Conservation (phyloP, 2,797 vertebrate species). For the Typhlichthys subterraneus region DNA sequence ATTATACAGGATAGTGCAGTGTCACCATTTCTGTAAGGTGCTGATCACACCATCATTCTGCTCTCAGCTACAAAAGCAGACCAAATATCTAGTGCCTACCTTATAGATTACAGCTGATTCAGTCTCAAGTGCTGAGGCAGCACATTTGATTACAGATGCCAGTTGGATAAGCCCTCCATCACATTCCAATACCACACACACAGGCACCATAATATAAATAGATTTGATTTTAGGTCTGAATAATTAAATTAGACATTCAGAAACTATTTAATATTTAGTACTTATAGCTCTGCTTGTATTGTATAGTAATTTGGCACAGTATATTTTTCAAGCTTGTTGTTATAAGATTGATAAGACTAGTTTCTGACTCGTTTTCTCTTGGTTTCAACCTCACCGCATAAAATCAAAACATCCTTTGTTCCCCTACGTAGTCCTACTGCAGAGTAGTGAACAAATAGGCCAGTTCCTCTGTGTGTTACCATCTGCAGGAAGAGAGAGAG, state of each 20-base stretch:
- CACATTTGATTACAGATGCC: slow-evolving; percentile 2
- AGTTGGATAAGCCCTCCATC: background rate
- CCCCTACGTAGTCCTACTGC: slow-evolving; percentile 52
- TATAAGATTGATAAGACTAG: background rate
- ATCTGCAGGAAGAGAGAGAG: slow-evolving; percentile 41
- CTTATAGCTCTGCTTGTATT: slow-evolving; percentile 2
- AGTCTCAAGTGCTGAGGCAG: background rate
- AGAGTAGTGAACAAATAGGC: slow-evolving; percentile 56
- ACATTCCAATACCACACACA: slow-evolving; percentile 33
- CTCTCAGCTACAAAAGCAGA: background rate
- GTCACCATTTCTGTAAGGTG: slow-evolving; percentile 2
- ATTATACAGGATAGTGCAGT: slow-evolving; percentile 6
- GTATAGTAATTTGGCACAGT: slow-evolving; percentile 45
- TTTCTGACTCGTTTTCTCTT: slow-evolving; percentile 25
- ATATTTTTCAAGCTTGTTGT: slow-evolving; percentile 25
- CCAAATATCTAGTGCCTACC: background rate
- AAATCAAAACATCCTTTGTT: slow-evolving; percentile 53
- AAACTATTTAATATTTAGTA: slow-evolving; percentile 17
- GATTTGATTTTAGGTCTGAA: background rate
- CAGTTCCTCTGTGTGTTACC: slow-evolving; percentile 42
- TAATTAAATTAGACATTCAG: slow-evolving; percentile 4
- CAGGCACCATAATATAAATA: slow-evolving; percentile 9
- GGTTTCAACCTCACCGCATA: slow-evolving; percentile 42
- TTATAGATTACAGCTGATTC: background rate
- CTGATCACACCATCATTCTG: slow-evolving; percentile 10